Percentiles rank a stretch among this genome's conserved stretches.
phyloP scores from a whole-genome alignment of 2,113 vertebrate genomes.

The Echinops telfairi region DNA sequence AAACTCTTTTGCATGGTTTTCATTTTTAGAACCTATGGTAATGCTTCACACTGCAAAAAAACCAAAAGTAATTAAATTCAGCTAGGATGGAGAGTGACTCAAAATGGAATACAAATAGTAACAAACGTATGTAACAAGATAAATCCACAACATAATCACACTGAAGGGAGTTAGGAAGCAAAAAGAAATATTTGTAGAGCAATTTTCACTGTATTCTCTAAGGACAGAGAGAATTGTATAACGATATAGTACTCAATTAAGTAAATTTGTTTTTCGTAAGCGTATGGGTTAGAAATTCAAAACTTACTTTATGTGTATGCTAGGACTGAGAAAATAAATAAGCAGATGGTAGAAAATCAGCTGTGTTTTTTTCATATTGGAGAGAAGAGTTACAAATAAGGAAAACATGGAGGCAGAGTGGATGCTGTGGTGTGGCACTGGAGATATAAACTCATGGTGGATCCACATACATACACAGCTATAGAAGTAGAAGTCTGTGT shows the following conservation, averaged over 20 bases:
- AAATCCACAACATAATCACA: neutral
- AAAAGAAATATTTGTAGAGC: neutral
- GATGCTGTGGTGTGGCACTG: no score
- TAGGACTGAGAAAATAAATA: neutral
- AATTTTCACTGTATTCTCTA: slow-evolving; percentile 1
- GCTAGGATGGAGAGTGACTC: neutral
- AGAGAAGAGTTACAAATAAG: slow-evolving; percentile 41
- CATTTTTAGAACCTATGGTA: neutral
- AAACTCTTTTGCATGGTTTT: neutral
- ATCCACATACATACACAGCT: neutral
- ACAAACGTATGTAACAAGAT: neutral
- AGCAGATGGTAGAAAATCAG: neutral
- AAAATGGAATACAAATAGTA: slow-evolving; percentile 36
- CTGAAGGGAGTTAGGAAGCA: neutral
- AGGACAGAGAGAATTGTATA: neutral
- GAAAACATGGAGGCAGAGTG: neutral
- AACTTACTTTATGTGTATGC: neutral
- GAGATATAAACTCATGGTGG: no score
- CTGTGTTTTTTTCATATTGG: neutral
- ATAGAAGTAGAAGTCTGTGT: neutral
- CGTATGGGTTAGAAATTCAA: neutral
- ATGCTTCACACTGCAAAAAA: neutral
- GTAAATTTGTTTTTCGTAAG: neutral
- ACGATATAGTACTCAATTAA: neutral
- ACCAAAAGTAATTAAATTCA: slow-evolving; percentile 10